A percentile compares a stretch with the other conserved stretches of the same genome.
Conservation (phyloP, 2,888 invertebrate species). For the Chrysolina oricalcia region DNA sequence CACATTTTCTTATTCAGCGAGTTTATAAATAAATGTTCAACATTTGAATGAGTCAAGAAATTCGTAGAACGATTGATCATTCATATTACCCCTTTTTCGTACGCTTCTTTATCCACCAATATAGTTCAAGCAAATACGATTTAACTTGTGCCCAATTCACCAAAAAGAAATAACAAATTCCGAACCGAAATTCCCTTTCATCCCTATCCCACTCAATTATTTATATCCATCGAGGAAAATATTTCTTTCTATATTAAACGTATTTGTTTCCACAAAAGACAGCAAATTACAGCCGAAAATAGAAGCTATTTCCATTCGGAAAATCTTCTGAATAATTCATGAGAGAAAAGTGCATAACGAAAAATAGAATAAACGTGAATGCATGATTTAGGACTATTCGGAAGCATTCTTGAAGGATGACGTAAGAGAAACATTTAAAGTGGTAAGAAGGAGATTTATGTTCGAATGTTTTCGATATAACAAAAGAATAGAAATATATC, state of each 20-base stretch:
- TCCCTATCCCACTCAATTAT: slow-evolving; percentile 8
- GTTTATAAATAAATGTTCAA: too few relatives aligned
- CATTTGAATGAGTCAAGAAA: too few relatives aligned
- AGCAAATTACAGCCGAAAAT: slow-evolving; percentile 25
- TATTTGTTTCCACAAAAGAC: slow-evolving; percentile 28
- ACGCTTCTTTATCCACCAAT: not conserved
- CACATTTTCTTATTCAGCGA: too few relatives aligned
- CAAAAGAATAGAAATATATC: not conserved
- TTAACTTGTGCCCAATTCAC: not conserved
- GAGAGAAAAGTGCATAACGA: slow-evolving; percentile 41
- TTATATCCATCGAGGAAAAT: slow-evolving; percentile 20
- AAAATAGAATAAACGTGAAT: slow-evolving; percentile 40
- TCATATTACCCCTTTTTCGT: too few relatives aligned
- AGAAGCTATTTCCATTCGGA: slow-evolving; percentile 25
- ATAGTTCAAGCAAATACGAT: not conserved
- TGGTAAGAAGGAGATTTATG: slow-evolving; percentile 13
- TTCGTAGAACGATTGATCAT: too few relatives aligned
- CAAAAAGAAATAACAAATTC: not conserved
- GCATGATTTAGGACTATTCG: slow-evolving; percentile 40
- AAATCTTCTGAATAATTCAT: slow-evolving; percentile 29
- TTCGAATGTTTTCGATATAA: slow-evolving; percentile 10
- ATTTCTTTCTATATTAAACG: slow-evolving; percentile 12
- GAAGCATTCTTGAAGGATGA: slow-evolving; percentile 33
- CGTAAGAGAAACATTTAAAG: slow-evolving; percentile 12
- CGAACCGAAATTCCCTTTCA: slow-evolving; percentile 11